phyloP scores from a whole-genome alignment of 2,797 vertebrate species.

The Brachyalestes nurse region DNA sequence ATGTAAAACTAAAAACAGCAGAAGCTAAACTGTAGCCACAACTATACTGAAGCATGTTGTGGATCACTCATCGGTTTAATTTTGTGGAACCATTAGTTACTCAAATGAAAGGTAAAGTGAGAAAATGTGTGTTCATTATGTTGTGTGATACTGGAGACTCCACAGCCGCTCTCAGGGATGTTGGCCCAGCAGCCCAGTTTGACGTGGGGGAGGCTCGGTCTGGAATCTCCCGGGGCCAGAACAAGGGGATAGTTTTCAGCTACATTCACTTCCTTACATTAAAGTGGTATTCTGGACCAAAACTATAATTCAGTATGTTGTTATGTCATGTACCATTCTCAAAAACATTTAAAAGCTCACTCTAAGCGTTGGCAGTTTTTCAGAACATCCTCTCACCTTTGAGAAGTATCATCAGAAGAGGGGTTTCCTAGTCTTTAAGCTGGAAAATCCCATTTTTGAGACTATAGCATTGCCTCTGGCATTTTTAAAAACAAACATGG shows the following conservation, averaged over 20 bases:
- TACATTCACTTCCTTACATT: constrained; percentile 65
- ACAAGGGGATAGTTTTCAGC: constrained; percentile 70
- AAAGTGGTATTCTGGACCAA: not conserved
- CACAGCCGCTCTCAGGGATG: not conserved
- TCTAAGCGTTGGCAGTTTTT: too few relatives aligned
- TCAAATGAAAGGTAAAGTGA: too few relatives aligned
- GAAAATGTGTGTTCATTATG: constrained; percentile 17
- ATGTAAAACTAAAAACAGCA: too few relatives aligned
- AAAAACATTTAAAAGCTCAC: too few relatives aligned
- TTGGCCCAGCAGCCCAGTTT: not conserved
- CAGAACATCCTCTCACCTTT: too few relatives aligned
- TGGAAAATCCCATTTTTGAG: too few relatives aligned
- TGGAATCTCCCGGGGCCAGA: constrained; percentile 74
- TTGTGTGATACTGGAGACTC: constrained; percentile 20
- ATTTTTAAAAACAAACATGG: too few relatives aligned
- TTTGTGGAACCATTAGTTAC: too few relatives aligned
- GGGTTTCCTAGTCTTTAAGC: too few relatives aligned
- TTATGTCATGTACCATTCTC: too few relatives aligned
- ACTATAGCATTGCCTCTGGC: too few relatives aligned
- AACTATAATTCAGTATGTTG: not conserved
- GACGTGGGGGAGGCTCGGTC: constrained; percentile 56
- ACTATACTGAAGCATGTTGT: not conserved
- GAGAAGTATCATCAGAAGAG: too few relatives aligned
- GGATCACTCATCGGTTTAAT: not conserved
- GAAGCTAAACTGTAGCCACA: not conserved